Conservation (phyloP, 2,797 vertebrate species). For the Neosalanx taihuensis region DNA sequence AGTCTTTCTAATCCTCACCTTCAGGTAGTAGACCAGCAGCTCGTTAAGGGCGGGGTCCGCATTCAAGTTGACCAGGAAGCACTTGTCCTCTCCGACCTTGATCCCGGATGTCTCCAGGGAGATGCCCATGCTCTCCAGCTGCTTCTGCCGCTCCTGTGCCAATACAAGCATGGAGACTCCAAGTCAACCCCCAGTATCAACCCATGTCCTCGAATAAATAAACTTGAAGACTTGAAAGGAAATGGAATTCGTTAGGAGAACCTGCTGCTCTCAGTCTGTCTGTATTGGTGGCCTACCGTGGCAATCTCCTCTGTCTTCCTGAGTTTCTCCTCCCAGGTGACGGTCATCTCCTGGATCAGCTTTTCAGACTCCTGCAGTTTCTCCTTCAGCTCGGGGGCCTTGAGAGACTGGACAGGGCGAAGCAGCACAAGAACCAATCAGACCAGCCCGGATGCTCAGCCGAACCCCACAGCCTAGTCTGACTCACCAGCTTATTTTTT, state of each 20-base stretch:
- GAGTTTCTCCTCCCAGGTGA: constrained; percentile 98
- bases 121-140: constrained; percentile 98
- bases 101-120: constrained; percentile 96
- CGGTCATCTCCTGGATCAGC: constrained; percentile 92
- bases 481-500: too few relatives aligned
- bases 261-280: background rate
- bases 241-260: too few relatives aligned
- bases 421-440: background rate
- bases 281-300: constrained; percentile 74
- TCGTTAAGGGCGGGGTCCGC: constrained; percentile 97
- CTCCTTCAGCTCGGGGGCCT: constrained; percentile 95
- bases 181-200: background rate
- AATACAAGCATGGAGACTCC: constrained; percentile 23
- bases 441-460: background rate
- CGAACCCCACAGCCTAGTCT: too few relatives aligned
- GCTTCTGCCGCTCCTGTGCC: constrained; percentile 90
- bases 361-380: constrained; percentile 98
- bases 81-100: constrained; percentile 97
- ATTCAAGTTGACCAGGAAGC: constrained; percentile 96
- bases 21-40: constrained; percentile 96
- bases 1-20: constrained; percentile 70
- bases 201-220: background rate
- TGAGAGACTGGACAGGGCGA: constrained; percentile 81
- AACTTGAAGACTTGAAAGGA: too few relatives aligned
- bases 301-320: constrained; percentile 98